Percentiles rank a stretch among this genome's conserved stretches.
Conservation (phyloP, 2,888 invertebrate species). For the Adelphocoris suturalis region DNA sequence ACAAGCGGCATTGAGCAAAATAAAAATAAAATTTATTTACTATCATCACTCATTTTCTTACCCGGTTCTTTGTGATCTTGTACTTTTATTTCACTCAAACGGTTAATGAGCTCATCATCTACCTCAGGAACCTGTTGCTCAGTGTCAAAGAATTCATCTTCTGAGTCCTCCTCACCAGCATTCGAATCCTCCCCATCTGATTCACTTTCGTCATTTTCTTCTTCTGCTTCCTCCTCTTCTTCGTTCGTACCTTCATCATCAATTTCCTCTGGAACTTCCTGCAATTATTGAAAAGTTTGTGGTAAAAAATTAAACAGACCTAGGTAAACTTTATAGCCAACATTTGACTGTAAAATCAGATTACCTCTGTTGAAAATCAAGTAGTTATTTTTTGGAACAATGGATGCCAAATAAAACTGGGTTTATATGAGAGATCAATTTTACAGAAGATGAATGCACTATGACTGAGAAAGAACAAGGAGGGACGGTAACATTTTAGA, state of each 20-base stretch:
- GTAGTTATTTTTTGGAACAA: too few relatives aligned
- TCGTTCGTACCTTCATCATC: constrained; percentile 40
- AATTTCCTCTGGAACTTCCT: neutral
- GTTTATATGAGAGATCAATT: too few relatives aligned
- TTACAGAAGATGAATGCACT: too few relatives aligned
- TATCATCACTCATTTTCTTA: neutral
- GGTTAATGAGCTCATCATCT: constrained; percentile 68
- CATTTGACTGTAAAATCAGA: too few relatives aligned
- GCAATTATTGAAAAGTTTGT: neutral
- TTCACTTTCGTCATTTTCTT: constrained; percentile 51
- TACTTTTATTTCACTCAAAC: constrained; percentile 59
- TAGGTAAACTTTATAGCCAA: too few relatives aligned
- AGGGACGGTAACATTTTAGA: too few relatives aligned
- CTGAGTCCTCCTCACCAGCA: constrained; percentile 43
- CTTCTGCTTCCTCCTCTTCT: constrained; percentile 49
- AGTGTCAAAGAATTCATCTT: constrained; percentile 59
- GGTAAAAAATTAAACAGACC: neutral
- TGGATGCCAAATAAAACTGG: too few relatives aligned
- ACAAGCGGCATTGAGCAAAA: too few relatives aligned
- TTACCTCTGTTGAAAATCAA: too few relatives aligned
- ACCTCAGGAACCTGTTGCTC: constrained; percentile 74
- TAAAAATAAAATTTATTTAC: too few relatives aligned
- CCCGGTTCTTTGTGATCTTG: neutral
- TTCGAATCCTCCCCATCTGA: constrained; percentile 57
- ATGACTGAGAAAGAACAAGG: too few relatives aligned